Evolutionary conservation across 1,140 invertebrate genomes (phyloP).

Genomic region (Drosophila guanche): DNA sequence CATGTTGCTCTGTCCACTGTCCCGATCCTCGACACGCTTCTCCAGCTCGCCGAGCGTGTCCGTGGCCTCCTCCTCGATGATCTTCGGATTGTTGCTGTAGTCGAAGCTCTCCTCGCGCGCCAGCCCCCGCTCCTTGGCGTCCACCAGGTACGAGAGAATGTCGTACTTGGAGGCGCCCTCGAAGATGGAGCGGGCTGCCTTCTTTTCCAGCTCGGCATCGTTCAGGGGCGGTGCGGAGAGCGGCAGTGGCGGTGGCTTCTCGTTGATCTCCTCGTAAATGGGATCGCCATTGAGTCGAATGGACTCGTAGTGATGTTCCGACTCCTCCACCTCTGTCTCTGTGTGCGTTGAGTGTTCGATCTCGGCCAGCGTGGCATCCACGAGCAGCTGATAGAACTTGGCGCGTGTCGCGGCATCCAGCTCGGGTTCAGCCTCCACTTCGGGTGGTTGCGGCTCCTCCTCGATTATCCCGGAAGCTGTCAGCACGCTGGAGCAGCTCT

Average conservation of each 20-base stretch:
- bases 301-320: constrained; percentile 90
- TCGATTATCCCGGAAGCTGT: constrained; percentile 85
- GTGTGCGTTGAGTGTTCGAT: constrained; percentile 86
- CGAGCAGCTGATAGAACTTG: constrained; percentile 88
- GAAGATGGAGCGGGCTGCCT: constrained; percentile 89
- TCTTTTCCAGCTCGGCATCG: constrained; percentile 87
- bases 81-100: constrained; percentile 85
- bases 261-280: constrained; percentile 94
- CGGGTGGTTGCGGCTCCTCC: constrained; percentile 13
- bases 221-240: constrained; percentile 88
- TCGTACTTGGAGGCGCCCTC: constrained; percentile 94
- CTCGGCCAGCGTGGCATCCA: constrained; percentile 87
- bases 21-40: constrained; percentile 80
- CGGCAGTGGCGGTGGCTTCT: constrained; percentile 90
- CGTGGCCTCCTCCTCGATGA: constrained; percentile 85
- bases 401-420: constrained; percentile 85
- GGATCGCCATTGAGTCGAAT: constrained; percentile 90
- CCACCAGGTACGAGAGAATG: constrained; percentile 93
- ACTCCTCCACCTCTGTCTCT: constrained; percentile 37
- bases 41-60: constrained; percentile 84
- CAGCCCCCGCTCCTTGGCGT: constrained; percentile 90
- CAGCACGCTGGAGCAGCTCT: constrained; percentile 86
- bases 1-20: constrained; percentile 87
- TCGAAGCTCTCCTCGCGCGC: constrained; percentile 87
- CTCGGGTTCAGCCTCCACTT: constrained; percentile 21